Evolutionary conservation across 2,797 vertebrate genomes (phyloP).

Genomic region (Rhadinocentrus ornatus): DNA sequence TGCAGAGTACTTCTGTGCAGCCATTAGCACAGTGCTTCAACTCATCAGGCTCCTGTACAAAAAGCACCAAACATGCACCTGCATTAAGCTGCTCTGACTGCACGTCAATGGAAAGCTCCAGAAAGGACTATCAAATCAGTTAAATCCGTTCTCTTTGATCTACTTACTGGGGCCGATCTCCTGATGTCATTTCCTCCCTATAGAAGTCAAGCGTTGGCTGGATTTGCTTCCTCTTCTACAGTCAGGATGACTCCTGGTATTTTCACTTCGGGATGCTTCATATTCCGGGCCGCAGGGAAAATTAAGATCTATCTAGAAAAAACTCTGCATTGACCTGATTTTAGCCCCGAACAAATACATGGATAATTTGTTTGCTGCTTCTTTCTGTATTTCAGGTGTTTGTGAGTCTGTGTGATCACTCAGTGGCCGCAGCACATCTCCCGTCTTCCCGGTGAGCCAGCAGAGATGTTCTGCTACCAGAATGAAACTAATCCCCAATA

Average conservation of each 20-base stretch:
- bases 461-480: constrained; percentile 57
- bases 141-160: background rate
- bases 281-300: constrained; percentile 53
- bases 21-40: too few species aligned
- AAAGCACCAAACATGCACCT: too few species aligned
- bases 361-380: too few species aligned
- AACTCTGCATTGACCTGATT: too few species aligned
- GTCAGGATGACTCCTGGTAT: constrained; percentile 33
- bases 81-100: too few species aligned
- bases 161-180: background rate
- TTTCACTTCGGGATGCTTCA: background rate
- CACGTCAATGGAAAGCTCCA: too few species aligned
- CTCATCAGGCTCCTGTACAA: too few species aligned
- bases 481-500: constrained; percentile 46
- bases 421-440: constrained; percentile 50
- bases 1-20: too few species aligned
- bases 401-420: constrained; percentile 50
- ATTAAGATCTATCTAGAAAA: background rate
- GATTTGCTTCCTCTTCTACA: background rate
- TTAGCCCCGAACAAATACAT: background rate
- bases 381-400: constrained; percentile 36
- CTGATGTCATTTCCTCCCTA: constrained; percentile 34
- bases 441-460: background rate
- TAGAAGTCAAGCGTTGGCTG: background rate
- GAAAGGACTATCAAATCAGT: too few species aligned